Conservation (phyloP, 2,797 vertebrate genomes). For the Aulostomus chinensis region DNA sequence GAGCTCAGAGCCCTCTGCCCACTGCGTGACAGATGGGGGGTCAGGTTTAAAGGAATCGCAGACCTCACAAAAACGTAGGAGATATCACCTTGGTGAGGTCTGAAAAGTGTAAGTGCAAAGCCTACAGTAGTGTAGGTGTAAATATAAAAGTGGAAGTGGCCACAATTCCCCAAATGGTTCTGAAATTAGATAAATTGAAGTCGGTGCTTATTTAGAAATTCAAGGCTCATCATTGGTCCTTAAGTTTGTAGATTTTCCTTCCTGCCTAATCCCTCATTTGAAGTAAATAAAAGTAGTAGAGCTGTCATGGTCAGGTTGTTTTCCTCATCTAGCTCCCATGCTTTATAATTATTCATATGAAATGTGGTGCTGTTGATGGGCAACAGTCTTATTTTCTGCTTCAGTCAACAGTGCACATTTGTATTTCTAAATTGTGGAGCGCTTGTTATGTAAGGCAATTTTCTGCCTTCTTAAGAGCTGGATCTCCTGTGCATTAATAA, state of each 20-base stretch:
- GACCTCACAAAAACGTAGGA: too few relatives aligned
- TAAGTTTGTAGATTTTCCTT: constrained; percentile 72
- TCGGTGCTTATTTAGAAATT: constrained; percentile 68
- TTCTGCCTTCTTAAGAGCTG: constrained; percentile 86
- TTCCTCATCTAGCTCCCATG: constrained; percentile 76
- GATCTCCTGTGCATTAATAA: constrained; percentile 84
- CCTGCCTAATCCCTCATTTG: constrained; percentile 82
- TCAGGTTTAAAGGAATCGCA: too few relatives aligned
- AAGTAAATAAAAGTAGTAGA: constrained; percentile 84
- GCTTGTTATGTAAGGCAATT: constrained; percentile 87
- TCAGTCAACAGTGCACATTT: constrained; percentile 98
- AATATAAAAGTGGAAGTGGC: constrained; percentile 53
- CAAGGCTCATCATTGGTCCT: constrained; percentile 64
- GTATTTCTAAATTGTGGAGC: constrained; percentile 86
- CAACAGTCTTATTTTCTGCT: constrained; percentile 99
- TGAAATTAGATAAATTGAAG: constrained; percentile 63
- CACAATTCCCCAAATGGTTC: constrained; percentile 40
- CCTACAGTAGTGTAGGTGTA: constrained; percentile 25
- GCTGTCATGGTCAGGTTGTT: constrained; percentile 82
- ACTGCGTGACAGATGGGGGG: too few relatives aligned
- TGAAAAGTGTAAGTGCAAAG: constrained; percentile 16
- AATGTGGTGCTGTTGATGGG: constrained; percentile 96
- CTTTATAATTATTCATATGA: constrained; percentile 88
- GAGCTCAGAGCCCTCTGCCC: constrained; percentile 62
- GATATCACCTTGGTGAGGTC: too few relatives aligned